These are phyloP conservation scores for Micromys minutus DNA, from an alignment of 2,113 vertebrate species.

Conservation along the genomic window DNA sequence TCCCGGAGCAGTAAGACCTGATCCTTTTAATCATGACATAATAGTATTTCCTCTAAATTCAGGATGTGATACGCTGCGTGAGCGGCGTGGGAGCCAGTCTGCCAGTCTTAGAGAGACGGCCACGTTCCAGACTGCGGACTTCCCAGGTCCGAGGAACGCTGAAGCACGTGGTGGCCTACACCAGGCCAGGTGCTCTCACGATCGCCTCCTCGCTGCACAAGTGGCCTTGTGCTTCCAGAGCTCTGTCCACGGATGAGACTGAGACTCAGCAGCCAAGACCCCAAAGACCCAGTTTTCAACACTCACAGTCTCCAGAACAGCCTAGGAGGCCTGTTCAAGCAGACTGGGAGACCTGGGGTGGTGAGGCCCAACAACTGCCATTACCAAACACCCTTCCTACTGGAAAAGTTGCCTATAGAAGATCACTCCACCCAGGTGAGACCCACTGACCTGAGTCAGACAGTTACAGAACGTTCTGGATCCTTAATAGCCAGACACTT, in stretches of 20 bases:
- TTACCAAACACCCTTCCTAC: neutral
- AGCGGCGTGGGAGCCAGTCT: neutral
- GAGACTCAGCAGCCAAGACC: neutral
- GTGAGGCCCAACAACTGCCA: neutral
- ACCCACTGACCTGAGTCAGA: neutral
- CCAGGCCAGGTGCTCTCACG: neutral
- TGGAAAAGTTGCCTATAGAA: neutral
- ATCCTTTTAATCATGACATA: neutral
- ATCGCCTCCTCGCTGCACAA: neutral
- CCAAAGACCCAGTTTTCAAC: neutral
- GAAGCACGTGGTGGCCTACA: neutral
- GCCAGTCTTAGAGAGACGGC: constrained; percentile 18
- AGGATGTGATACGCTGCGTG: neutral
- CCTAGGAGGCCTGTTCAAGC: no score
- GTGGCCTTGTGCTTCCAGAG: neutral
- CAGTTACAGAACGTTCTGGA: neutral
- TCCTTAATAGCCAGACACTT: neutral
- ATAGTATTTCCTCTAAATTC: constrained; percentile 35
- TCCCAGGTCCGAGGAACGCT: constrained; percentile 12
- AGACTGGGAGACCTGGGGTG: neutral
- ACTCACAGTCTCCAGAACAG: no score
- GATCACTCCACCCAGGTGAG: neutral
- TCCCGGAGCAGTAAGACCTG: neutral
- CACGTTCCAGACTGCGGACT: constrained; percentile 18
- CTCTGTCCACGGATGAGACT: neutral